Evolutionary conservation across 1,140 invertebrate genomes (phyloP).

Genomic region (Brachionus asplanchnoidis): DNA sequence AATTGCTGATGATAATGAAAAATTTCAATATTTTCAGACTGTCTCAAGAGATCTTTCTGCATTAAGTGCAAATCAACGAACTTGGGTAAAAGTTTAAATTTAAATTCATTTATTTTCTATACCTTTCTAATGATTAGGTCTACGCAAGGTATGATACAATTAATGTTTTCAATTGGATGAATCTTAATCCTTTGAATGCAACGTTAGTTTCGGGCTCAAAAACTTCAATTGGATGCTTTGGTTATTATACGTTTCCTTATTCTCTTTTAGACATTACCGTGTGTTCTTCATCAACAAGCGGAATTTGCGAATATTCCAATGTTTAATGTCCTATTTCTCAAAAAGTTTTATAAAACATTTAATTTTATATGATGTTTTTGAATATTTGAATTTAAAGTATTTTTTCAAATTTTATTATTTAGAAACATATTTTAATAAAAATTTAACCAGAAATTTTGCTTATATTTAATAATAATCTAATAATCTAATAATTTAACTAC

Average conservation of each 20-base stretch:
- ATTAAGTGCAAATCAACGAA: background rate
- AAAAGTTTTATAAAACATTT: too few species aligned
- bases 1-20: background rate
- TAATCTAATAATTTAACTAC: too few species aligned
- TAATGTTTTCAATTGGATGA: background rate
- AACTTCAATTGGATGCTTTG: background rate
- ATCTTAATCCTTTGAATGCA: background rate
- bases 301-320: background rate
- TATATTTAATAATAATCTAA: too few species aligned
- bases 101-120: background rate
- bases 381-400: too few species aligned
- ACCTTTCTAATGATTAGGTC: background rate
- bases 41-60: background rate
- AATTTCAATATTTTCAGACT: background rate
- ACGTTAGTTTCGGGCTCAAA: background rate
- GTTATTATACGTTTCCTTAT: background rate
- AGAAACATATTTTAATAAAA: too few species aligned
- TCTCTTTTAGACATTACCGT: background rate
- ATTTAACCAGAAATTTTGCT: too few species aligned
- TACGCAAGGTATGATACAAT: background rate
- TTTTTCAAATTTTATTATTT: too few species aligned
- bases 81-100: background rate
- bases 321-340: background rate
- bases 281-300: background rate
- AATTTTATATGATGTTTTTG: too few species aligned